Conservation (phyloP, 1,140 invertebrate species). For the Steinernema feltiae region DNA sequence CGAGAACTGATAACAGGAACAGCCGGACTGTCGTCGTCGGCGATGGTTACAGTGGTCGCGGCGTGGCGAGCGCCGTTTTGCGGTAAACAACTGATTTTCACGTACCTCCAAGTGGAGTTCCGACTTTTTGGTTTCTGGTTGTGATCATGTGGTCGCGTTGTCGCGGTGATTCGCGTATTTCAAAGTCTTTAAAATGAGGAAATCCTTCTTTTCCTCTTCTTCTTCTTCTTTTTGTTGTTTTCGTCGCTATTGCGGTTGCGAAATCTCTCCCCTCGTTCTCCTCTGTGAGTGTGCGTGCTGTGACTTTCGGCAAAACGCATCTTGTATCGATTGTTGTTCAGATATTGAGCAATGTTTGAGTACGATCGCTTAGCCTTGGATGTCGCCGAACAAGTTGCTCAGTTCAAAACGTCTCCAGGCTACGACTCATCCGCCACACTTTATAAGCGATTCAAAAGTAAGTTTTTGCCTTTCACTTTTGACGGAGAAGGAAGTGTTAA, state of each 20-base stretch:
- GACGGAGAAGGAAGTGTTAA: too few species aligned
- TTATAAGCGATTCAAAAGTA: constrained; percentile 18
- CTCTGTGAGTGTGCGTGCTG: too few species aligned
- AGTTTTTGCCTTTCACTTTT: too few species aligned
- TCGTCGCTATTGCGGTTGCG: neutral
- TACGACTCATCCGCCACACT: constrained; percentile 22
- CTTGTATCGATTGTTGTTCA: neutral
- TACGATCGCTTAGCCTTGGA: constrained; percentile 48
- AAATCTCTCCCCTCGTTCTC: neutral
- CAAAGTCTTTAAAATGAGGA: neutral
- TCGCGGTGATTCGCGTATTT: neutral
- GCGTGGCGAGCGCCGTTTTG: too few species aligned
- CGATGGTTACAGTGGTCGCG: too few species aligned
- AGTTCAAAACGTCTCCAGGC: constrained; percentile 20
- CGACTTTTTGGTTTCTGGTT: neutral
- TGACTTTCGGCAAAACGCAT: too few species aligned
- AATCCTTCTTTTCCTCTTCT: neutral
- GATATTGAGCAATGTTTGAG: constrained; percentile 41
- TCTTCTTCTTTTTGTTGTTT: neutral
- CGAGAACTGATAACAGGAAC: too few species aligned
- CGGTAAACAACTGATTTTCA: too few species aligned
- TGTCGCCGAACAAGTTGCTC: constrained; percentile 33
- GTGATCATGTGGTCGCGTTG: too few species aligned
- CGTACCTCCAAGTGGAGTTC: neutral
- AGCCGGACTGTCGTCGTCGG: too few species aligned